A percentile compares a stretch with the other conserved stretches of the same genome.
Conservation (phyloP, 1,140 invertebrate species). For the Cepaea nemoralis region DNA sequence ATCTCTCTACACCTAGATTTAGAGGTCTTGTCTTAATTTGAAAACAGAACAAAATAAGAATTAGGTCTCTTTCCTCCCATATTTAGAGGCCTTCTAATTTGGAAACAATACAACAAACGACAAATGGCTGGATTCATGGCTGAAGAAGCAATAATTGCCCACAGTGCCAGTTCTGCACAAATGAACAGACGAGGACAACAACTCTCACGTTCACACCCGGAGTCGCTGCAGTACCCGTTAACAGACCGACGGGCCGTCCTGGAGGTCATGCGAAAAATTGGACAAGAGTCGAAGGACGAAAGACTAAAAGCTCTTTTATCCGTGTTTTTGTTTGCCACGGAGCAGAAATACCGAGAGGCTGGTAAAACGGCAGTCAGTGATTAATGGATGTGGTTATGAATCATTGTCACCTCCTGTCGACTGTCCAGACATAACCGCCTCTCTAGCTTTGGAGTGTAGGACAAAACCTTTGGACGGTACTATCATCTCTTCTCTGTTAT, state of each 20-base stretch:
- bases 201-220: neutral
- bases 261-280: slow-evolving; percentile 4
- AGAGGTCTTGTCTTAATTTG: too few relatives aligned
- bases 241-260: neutral
- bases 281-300: neutral
- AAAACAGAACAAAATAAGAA: too few relatives aligned
- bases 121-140: slow-evolving; percentile 1
- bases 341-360: neutral
- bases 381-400: neutral
- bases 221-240: neutral
- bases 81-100: too few relatives aligned
- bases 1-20: too few relatives aligned
- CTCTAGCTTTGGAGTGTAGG: too few relatives aligned
- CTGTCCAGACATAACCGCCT: too few relatives aligned
- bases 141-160: neutral
- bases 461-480: too few relatives aligned
- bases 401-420: neutral
- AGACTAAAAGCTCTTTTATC: neutral
- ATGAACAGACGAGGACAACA: neutral
- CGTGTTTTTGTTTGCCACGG: neutral
- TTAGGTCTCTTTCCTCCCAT: too few relatives aligned
- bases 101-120: neutral
- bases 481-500: too few relatives aligned
- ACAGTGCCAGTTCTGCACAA: neutral
- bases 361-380: neutral